phyloP scores from a whole-genome alignment of 2,113 vertebrate genomes.

The Calyptommatus sinebrachiatus region DNA sequence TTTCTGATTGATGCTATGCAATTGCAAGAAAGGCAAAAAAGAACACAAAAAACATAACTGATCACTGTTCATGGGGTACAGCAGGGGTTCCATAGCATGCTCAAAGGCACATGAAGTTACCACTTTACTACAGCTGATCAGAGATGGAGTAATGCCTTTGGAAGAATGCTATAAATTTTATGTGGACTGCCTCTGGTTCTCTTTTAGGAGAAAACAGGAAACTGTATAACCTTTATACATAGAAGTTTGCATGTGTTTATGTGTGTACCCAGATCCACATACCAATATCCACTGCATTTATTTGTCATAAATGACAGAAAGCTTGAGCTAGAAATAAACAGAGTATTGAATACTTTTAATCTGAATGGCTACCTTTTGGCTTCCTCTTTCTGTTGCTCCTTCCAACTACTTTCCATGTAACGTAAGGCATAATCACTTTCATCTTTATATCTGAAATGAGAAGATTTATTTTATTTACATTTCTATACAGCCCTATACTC shows the following conservation, averaged over 20 bases:
- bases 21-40: neutral
- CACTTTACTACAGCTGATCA: no score
- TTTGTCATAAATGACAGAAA: neutral
- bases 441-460: conserved; percentile 85
- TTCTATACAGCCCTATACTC: no score
- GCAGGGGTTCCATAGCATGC: no score
- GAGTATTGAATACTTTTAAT: neutral
- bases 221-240: neutral
- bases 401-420: conserved; percentile 98
- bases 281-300: no score
- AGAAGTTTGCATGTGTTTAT: neutral
- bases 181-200: no score
- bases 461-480: no score
- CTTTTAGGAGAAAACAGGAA: no score
- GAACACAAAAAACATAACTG: neutral
- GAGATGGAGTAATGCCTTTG: no score
- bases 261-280: neutral
- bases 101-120: no score
- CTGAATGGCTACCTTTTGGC: conserved; percentile 83
- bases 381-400: conserved; percentile 94
- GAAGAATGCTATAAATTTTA: no score
- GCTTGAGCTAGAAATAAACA: neutral
- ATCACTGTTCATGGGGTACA: no score
- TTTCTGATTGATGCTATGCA: neutral
- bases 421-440: conserved; percentile 97